Conservation (phyloP, 2,113 vertebrate genomes). For the Tenrec ecaudatus region DNA sequence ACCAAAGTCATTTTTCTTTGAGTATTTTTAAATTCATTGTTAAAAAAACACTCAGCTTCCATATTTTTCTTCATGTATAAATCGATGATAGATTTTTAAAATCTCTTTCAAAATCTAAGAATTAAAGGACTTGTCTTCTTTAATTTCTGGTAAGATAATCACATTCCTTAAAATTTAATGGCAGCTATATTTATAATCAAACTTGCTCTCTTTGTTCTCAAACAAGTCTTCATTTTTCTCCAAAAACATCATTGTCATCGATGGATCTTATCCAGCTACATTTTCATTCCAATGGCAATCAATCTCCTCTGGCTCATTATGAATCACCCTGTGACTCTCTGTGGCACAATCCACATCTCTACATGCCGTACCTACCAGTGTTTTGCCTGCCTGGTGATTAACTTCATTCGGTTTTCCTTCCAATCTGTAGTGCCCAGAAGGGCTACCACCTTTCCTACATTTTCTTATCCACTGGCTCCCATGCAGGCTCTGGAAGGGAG, state of each 20-base stretch:
- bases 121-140: conserved; percentile 11
- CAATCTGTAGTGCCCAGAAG: not conserved
- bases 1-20: conserved; percentile 15
- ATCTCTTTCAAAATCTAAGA: conserved; percentile 5
- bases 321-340: not conserved
- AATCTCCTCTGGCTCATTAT: not conserved
- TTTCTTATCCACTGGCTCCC: not conserved
- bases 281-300: not conserved
- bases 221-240: not conserved
- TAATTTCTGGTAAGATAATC: conserved; percentile 11
- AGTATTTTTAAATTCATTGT: not conserved
- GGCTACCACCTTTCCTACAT: accelerated
- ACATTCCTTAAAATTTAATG: conserved; percentile 1
- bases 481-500: no score
- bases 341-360: not conserved
- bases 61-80: conserved; percentile 20
- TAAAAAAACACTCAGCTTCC: not conserved
- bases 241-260: not conserved
- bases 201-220: not conserved
- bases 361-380: not conserved
- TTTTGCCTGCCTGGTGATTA: not conserved
- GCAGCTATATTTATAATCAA: not conserved
- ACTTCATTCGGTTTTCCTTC: not conserved
- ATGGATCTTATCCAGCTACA: not conserved
- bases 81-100: conserved; percentile 8